Evolutionary conservation across 2,797 vertebrate species (phyloP), one percentile per base, ranked within the genome.

Genomic region (Columba guinea): DNA sequence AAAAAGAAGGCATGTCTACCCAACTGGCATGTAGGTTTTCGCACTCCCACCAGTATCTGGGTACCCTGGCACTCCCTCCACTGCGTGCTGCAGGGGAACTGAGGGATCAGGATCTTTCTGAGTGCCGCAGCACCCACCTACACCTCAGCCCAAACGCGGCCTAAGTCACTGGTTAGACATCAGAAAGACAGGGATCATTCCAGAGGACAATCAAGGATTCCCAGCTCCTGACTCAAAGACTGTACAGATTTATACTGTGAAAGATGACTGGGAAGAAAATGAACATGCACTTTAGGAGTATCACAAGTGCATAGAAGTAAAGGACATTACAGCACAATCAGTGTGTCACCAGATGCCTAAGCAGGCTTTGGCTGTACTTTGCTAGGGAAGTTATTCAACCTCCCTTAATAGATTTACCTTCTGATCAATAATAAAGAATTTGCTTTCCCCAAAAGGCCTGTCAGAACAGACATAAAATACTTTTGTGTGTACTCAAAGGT

Each of bases 391-490:
- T 49, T 79, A 41, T 19, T 20, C 28, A 76, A 76, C 26, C 48
- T 63, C 48, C 44, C 28, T 53, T 68, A 63, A 51, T n/a, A 95
- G 71, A 89, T 88, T 86, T 95, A 94, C 39, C 52, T 82, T 79
- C 85, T 89, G 74, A 91, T 90, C 88, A 64, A 89, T 87, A 90
- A 77, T 59, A 83, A 85, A 94, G 24, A 60, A 84, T 71, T 82
- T 70, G 24, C 62, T 89, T 94, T 90, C 68, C 74, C 44, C 89
- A 56, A 78, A 88, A 92, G 85, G n/a, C 76, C 41, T 51, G 41
- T 58, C 56, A 77, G 71, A 67, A 64, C 41, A 60, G 86, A 89
- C 89, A 67, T 67, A 93, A 92, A 94, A 85, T 51, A 76, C 48
- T 51, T 93, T 52, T 55, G 41, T 82, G 71, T 77, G 34, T 79